phyloP scores from a whole-genome alignment of 2,113 vertebrate genomes.

The Planiliza haematocheilus region DNA sequence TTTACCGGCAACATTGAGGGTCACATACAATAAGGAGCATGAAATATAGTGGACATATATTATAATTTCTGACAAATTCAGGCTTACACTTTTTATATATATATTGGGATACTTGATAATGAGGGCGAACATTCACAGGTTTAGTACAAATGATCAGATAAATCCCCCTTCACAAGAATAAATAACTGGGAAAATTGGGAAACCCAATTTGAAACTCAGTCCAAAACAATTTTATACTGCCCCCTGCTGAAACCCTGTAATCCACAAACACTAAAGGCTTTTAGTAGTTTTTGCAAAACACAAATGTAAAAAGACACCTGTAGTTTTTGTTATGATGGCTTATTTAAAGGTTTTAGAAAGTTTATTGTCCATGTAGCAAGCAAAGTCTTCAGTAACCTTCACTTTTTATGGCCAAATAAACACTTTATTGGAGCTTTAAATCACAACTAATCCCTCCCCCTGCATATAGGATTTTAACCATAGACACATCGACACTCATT shows the following conservation, averaged over 20 bases:
- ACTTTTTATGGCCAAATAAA: slow-evolving; percentile 52
- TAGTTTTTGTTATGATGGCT: slow-evolving; percentile 66
- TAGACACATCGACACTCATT: slow-evolving; percentile 54
- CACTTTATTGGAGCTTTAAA: slow-evolving; percentile 53
- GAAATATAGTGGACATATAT: slow-evolving; percentile 42
- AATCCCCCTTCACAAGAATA: slow-evolving; percentile 24
- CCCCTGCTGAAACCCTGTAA: slow-evolving; percentile 69
- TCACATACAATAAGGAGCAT: slow-evolving; percentile 31
- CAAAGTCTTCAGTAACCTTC: slow-evolving; percentile 33
- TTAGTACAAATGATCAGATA: slow-evolving; percentile 34
- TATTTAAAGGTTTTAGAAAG: slow-evolving; percentile 52
- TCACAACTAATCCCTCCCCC: slow-evolving; percentile 28
- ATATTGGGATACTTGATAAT: slow-evolving; percentile 23
- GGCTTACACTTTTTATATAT: slow-evolving; percentile 28
- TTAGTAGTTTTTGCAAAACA: slow-evolving; percentile 51
- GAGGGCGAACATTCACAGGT: slow-evolving; percentile 26
- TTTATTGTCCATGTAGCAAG: slow-evolving; percentile 48
- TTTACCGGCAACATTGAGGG: slow-evolving; percentile 49
- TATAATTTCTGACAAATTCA: slow-evolving; percentile 37
- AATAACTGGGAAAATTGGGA: slow-evolving; percentile 7
- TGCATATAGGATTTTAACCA: slow-evolving; percentile 52
- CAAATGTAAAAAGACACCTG: slow-evolving; percentile 65
- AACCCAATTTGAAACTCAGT: slow-evolving; percentile 26
- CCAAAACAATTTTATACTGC: slow-evolving; percentile 31
- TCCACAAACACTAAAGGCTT: slow-evolving; percentile 63